Percentiles rank a stretch among this genome's conserved stretches.
phyloP scores from a whole-genome alignment of 2,113 vertebrate genomes.

The Zosterops hypoxanthus region DNA sequence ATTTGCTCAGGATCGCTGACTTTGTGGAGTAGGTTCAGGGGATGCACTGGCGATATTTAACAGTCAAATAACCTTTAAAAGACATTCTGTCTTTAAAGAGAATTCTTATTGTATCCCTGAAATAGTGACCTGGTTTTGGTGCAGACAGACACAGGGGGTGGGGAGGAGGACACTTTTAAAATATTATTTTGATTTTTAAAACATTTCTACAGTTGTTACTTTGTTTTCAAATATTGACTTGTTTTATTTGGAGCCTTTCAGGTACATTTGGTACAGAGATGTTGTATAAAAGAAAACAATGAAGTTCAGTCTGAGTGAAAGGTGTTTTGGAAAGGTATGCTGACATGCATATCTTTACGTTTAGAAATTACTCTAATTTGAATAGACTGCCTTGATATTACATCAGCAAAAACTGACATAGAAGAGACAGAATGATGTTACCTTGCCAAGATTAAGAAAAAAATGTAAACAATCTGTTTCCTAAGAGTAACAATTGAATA shows the following conservation, averaged over 20 bases:
- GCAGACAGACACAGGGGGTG: fast-evolving
- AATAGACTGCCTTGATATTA: neutral
- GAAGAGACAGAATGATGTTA: neutral
- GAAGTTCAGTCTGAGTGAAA: neutral
- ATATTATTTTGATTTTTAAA: neutral
- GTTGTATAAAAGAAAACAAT: neutral
- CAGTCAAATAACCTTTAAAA: neutral
- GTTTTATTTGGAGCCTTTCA: neutral
- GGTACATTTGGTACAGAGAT: neutral
- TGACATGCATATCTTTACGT: neutral
- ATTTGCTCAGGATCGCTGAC: neutral
- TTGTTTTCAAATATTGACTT: neutral
- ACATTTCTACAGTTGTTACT: neutral
- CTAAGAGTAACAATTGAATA: neutral
- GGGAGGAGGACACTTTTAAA: fast-evolving
- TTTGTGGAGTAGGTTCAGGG: neutral
- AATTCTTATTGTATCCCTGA: neutral
- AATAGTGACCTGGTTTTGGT: neutral
- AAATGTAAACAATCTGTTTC: neutral
- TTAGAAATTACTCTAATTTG: neutral
- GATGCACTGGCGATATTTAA: neutral
- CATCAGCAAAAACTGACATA: neutral
- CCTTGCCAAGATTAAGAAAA: neutral
- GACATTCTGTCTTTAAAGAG: neutral
- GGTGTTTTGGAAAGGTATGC: neutral